Evolutionary conservation across 2,797 vertebrate genomes (phyloP).

Genomic region (Sciurus carolinensis): DNA sequence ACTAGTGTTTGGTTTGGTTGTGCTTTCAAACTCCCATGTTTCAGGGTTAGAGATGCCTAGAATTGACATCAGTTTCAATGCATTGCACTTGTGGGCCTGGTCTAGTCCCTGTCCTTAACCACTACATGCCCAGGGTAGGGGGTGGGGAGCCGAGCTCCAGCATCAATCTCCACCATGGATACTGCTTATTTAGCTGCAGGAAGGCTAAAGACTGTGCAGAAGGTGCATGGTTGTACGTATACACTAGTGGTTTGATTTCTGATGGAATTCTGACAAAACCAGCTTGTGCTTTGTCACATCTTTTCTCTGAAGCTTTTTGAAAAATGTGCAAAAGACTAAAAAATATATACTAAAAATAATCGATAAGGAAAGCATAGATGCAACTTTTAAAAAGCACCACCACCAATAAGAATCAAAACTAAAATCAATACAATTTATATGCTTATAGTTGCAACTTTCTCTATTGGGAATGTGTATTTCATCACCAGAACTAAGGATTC

Average conservation of each 20-base stretch:
- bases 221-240: not conserved
- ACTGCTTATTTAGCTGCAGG: too few species aligned
- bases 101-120: not conserved
- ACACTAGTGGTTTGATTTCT: not conserved
- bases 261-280: not conserved
- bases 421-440: not conserved
- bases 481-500: not conserved
- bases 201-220: not conserved
- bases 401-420: not conserved
- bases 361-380: not conserved
- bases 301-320: not conserved
- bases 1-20: not conserved
- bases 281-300: not conserved
- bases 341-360: not conserved
- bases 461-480: not conserved
- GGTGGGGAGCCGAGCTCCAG: rapidly evolving
- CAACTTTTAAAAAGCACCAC: not conserved
- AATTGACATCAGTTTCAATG: not conserved
- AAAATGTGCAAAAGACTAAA: not conserved
- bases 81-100: too few species aligned
- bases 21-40: not conserved
- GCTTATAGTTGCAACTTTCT: not conserved
- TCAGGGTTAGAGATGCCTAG: not conserved
- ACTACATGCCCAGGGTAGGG: too few species aligned
- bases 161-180: not conserved